Evolutionary conservation across 2,888 invertebrate genomes (phyloP).

Genomic region (Euphydryas editha): DNA sequence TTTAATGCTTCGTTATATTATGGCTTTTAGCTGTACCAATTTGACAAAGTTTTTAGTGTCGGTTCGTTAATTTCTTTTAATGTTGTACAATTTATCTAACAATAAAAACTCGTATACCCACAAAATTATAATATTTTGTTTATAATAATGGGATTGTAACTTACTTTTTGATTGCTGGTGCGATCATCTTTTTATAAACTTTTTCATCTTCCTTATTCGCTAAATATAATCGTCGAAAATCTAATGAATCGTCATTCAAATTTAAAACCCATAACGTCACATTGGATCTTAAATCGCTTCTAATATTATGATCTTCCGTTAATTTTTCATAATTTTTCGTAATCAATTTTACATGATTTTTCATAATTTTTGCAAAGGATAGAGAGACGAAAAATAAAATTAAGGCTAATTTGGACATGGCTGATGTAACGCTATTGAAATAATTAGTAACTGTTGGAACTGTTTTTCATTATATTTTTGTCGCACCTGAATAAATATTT

Average conservation of each 20-base stretch:
- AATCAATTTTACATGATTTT: conserved; percentile 4
- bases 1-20: too few relatives aligned
- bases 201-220: conserved; percentile 39
- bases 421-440: conserved; percentile 11
- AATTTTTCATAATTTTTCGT: neutral
- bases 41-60: too few relatives aligned
- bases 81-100: too few relatives aligned
- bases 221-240: conserved; percentile 46
- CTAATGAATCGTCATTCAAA: conserved; percentile 48
- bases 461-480: conserved; percentile 5
- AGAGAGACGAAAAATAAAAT: conserved; percentile 30
- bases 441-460: conserved; percentile 9
- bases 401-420: conserved; percentile 45
- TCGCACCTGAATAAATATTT: conserved; percentile 20
- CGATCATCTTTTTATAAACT: conserved; percentile 30
- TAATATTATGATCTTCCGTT: neutral
- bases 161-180: conserved; percentile 37
- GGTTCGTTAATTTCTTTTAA: too few relatives aligned
- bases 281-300: conserved; percentile 11
- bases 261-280: conserved; percentile 56
- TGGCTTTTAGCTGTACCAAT: too few relatives aligned
- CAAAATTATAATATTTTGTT: neutral
- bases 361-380: conserved; percentile 19
- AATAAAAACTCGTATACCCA: too few relatives aligned
- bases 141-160: conserved; percentile 7